phyloP scores from a whole-genome alignment of 92 coral and sea anemone genomes.

The Desmophyllum pertusum region DNA sequence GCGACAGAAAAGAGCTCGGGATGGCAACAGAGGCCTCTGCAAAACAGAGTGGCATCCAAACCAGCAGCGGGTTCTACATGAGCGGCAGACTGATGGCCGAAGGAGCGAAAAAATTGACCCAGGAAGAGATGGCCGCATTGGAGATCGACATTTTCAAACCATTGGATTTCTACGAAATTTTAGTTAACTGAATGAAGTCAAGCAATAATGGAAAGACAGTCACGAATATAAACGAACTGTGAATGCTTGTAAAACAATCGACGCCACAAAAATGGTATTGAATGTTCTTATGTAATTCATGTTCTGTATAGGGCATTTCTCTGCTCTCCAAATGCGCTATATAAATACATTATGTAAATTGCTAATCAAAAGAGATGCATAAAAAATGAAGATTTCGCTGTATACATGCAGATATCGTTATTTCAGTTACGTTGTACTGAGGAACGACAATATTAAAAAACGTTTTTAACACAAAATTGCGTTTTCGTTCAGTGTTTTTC shows the following conservation, averaged over 20 bases:
- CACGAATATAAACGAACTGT: constrained; percentile 2
- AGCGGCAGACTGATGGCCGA: background rate
- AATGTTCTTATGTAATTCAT: too few species aligned
- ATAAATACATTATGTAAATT: too few species aligned
- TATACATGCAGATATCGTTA: too few species aligned
- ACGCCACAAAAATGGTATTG: background rate
- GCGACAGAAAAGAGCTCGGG: background rate
- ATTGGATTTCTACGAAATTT: constrained; percentile 9
- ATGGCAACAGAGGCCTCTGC: background rate
- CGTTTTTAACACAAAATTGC: too few species aligned
- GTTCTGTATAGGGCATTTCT: too few species aligned
- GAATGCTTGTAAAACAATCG: background rate
- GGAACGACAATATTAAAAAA: too few species aligned
- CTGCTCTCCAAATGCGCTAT: too few species aligned
- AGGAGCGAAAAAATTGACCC: background rate
- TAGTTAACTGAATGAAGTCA: background rate
- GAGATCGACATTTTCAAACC: constrained; percentile 22
- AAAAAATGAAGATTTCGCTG: too few species aligned
- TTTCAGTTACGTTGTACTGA: too few species aligned
- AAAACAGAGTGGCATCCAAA: background rate
- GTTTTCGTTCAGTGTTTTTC: too few species aligned
- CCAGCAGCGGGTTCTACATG: background rate
- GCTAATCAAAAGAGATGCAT: too few species aligned
- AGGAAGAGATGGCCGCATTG: background rate
- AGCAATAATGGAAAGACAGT: background rate